Percentiles rank a stretch among this genome's conserved stretches.
Evolutionary conservation across 1,140 invertebrate species (phyloP).

Genomic region (Danaus melanippus): DNA sequence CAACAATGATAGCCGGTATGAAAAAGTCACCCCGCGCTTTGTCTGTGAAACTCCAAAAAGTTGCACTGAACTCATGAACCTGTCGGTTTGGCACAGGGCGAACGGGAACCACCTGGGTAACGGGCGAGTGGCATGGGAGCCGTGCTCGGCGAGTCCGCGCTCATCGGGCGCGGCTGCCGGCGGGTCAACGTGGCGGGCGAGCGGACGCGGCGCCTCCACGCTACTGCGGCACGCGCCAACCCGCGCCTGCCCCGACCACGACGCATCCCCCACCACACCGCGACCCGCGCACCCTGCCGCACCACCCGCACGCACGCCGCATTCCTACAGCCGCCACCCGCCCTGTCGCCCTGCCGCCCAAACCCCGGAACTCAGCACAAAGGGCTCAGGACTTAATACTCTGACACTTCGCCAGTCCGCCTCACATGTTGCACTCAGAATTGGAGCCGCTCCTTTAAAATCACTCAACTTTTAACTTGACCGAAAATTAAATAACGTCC

Average conservation of each 20-base stretch:
- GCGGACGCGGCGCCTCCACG: constrained; percentile 55
- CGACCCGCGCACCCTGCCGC: constrained; percentile 27
- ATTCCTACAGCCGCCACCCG: constrained; percentile 45
- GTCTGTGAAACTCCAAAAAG: constrained; percentile 39
- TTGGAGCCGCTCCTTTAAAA: constrained; percentile 10
- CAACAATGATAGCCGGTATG: constrained; percentile 30
- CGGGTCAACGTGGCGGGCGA: constrained; percentile 36
- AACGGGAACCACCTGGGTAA: constrained; percentile 25
- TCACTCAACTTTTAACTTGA: background rate
- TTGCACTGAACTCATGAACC: constrained; percentile 36
- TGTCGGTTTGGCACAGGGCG: constrained; percentile 30
- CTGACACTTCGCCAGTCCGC: constrained; percentile 13
- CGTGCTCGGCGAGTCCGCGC: constrained; percentile 32
- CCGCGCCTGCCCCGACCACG: constrained; percentile 32
- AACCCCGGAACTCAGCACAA: constrained; percentile 39
- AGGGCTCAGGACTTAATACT: constrained; percentile 35
- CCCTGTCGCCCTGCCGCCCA: constrained; percentile 31
- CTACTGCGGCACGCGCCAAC: constrained; percentile 59
- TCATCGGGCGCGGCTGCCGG: constrained; percentile 34
- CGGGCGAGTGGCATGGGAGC: constrained; percentile 26
- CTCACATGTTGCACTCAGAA: constrained; percentile 28
- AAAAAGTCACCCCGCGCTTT: constrained; percentile 19
- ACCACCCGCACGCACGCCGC: constrained; percentile 60
- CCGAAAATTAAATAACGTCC: too few relatives aligned
- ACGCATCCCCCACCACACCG: constrained; percentile 37